These are phyloP conservation scores for Hydrolagus colliei DNA, from an alignment of 2,797 vertebrate genomes.

Conservation along the genomic window DNA sequence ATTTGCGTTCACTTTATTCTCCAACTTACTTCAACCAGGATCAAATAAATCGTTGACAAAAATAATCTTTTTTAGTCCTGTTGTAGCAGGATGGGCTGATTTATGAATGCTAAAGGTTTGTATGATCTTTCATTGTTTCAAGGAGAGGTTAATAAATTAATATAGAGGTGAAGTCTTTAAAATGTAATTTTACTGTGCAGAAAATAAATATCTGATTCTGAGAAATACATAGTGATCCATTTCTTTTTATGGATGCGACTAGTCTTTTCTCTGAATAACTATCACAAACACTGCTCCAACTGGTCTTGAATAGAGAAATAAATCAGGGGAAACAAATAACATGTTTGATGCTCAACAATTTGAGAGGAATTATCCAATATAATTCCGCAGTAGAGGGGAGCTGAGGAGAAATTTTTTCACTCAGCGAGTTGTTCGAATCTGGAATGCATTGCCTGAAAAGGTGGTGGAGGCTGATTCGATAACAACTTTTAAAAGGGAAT, in stretches of 20 bases:
- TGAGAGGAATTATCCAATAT: no score
- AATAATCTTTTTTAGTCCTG: background rate
- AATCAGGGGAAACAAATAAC: no score
- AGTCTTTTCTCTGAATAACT: background rate
- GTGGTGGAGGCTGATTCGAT: no score
- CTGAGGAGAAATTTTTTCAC: no score
- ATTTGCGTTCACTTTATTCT: background rate
- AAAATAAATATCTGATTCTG: background rate
- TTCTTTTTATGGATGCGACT: background rate
- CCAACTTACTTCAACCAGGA: background rate
- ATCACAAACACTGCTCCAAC: constrained; percentile 7
- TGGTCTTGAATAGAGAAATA: background rate
- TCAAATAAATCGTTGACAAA: background rate
- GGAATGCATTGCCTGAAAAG: no score
- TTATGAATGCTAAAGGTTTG: background rate
- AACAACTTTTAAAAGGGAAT: no score
- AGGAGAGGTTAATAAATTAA: background rate
- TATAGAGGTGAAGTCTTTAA: background rate
- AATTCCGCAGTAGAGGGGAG: no score
- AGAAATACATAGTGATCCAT: background rate
- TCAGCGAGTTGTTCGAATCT: no score
- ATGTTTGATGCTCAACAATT: no score
- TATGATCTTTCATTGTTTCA: background rate
- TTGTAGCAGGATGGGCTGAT: background rate
- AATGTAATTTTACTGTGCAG: background rate